phyloP scores from a whole-genome alignment of 2,888 invertebrate genomes.

The Eristalinus sepulchralis region DNA sequence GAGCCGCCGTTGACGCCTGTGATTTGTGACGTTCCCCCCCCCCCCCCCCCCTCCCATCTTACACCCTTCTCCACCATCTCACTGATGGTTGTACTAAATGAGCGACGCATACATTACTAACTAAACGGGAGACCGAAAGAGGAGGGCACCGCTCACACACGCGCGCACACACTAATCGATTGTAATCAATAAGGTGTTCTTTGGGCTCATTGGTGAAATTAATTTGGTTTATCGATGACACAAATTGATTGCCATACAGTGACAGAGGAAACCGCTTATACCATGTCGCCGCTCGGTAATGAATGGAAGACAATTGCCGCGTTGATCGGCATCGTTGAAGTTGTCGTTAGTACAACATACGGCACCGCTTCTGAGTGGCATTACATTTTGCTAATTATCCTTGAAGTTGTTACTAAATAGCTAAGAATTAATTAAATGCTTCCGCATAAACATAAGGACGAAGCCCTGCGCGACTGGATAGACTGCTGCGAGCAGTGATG shows the following conservation, averaged over 20 bases:
- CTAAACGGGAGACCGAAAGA: slow-evolving; percentile 16
- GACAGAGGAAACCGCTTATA: slow-evolving; percentile 36
- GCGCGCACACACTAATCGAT: slow-evolving; percentile 57
- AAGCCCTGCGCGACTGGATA: slow-evolving; percentile 20
- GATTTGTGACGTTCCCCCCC: slow-evolving; percentile 47
- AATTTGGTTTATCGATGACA: slow-evolving; percentile 71
- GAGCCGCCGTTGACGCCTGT: slow-evolving; percentile 22
- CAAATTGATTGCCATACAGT: slow-evolving; percentile 60
- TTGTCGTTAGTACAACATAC: slow-evolving; percentile 1
- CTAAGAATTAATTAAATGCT: slow-evolving; percentile 64
- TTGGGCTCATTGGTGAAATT: slow-evolving; percentile 67
- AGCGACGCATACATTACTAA: slow-evolving; percentile 38
- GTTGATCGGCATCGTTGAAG: slow-evolving; percentile 29
- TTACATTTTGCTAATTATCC: slow-evolving; percentile 69
- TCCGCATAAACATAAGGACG: slow-evolving; percentile 38
- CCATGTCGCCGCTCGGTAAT: slow-evolving; percentile 43
- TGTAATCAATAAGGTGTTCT: slow-evolving; percentile 70
- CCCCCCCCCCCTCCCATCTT: not conserved
- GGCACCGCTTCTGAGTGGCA: slow-evolving; percentile 47
- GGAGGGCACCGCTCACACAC: slow-evolving; percentile 24
- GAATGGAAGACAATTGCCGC: slow-evolving; percentile 56
- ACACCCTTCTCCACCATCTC: not conserved
- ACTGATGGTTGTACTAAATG: slow-evolving; percentile 36
- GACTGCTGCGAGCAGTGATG: not conserved
- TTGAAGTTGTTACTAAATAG: slow-evolving; percentile 68